Base-by-base conservation (phyloP, 2,888 invertebrate species). In the Pristionchus mayeri region DNA sequence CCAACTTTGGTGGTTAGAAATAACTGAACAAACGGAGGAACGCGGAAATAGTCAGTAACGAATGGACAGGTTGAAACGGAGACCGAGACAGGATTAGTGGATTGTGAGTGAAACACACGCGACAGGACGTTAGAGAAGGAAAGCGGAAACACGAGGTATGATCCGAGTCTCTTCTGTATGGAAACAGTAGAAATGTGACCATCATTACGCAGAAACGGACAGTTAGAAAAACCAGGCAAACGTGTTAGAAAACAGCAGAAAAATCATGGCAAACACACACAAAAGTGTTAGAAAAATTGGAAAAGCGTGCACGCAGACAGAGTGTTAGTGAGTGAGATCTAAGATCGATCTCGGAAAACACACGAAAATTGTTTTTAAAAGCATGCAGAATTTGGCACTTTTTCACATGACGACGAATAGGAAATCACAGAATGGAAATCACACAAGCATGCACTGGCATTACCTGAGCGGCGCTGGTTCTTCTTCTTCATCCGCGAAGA, bases 401-500 rank as follows among this genome's bases (percentile, higher is more conserved):
- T 18, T 37, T 18, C 34, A 63, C 63, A 63, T 1, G 75, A 75
- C 75, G 75, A 75, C 75, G 40, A 48, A 13, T 75, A 4, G 75
- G 75, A 75, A 75, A 40, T 34, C 63, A 63, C 63, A 63, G 3
- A 16, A 63, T 18, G 4, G 18, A 34, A 6, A 6, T 9, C 44
- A 13, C 44, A 13, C 54, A 54, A 9, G 21, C n/a, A 4, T 18
- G 54, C 9, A 18, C 54, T 16, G 54, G n/a, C 54, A n/a, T 71
- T 54, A 84, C 84, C 84, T 84, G 37, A 84, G 54, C 6, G 75
- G 52, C 34, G 27, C 84, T 24, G 71, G 60, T 34, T 75, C 84
- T 27, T 71, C 71, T 2, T 71, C 84, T 7, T 84, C 84, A 16
- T 75, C 75, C 13, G 34, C 67, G 67, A 82, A 67, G 11, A 82